Evolutionary conservation across 2,113 vertebrate genomes (phyloP).

Genomic region (Trogon surrucura): DNA sequence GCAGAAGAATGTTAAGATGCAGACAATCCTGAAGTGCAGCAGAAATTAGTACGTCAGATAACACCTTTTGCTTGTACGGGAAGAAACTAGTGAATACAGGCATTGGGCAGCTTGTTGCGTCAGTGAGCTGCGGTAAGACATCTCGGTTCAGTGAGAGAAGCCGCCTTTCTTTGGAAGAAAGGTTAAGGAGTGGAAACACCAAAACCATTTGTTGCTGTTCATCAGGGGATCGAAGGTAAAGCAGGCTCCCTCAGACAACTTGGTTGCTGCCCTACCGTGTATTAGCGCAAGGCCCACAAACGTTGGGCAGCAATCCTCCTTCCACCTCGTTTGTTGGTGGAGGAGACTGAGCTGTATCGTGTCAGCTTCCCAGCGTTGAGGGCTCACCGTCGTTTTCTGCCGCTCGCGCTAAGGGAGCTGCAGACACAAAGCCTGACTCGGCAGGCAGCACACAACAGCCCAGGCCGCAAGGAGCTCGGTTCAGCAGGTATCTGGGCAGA

Average conservation of each 20-base stretch:
- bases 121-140: fast-evolving
- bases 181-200: not conserved
- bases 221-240: not conserved
- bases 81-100: not conserved
- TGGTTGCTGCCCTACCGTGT: not conserved
- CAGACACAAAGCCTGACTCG: conserved; percentile 20
- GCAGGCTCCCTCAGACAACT: not conserved
- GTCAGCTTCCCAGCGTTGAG: not conserved
- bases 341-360: not conserved
- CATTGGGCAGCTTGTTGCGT: fast-evolving
- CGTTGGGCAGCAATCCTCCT: not conserved
- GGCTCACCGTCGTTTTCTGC: not conserved
- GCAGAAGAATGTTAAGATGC: not conserved
- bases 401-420: conserved; percentile 4
- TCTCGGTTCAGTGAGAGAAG: not conserved
- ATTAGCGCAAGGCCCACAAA: not conserved
- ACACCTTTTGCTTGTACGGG: not conserved
- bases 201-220: too few species aligned
- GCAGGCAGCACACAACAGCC: not conserved
- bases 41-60: not conserved
- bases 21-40: not conserved
- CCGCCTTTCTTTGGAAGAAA: not conserved
- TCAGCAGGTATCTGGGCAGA: conserved; percentile 7
- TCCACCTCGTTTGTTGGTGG: not conserved
- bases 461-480: not conserved